These are phyloP conservation scores for Patagioenas fasciata DNA, from an alignment of 2,113 vertebrate species.

Conservation along the genomic window DNA sequence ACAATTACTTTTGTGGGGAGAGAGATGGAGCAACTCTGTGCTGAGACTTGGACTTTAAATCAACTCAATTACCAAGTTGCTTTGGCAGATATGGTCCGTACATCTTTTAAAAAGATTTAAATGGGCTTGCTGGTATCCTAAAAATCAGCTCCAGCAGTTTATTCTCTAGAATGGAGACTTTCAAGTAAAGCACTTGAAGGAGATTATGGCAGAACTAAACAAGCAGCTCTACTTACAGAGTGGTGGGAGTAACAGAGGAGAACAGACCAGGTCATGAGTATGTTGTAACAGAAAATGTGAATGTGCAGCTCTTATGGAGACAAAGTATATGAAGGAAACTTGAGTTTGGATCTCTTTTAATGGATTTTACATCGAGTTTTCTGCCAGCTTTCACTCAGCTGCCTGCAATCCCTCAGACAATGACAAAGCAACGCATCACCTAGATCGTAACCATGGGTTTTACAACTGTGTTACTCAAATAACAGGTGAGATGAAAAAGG, in stretches of 20 bases:
- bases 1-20: not conserved
- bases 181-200: not conserved
- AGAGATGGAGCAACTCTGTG: not conserved
- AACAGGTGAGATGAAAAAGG: not conserved
- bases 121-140: not conserved
- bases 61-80: not conserved
- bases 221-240: not conserved
- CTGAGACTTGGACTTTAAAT: not conserved
- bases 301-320: not conserved
- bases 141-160: not conserved
- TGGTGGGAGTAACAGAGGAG: not conserved
- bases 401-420: not conserved
- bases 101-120: not conserved
- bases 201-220: not conserved
- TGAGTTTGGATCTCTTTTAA: not conserved
- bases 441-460: not conserved
- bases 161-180: not conserved
- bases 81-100: not conserved
- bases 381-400: not conserved
- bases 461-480: not conserved
- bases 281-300: not conserved
- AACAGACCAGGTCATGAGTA: not conserved
- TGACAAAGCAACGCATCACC: not conserved
- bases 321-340: not conserved
- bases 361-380: fast-evolving